Percentiles rank a stretch among this genome's conserved stretches.
phyloP scores from a whole-genome alignment of 2,113 vertebrate genomes.

The Dipodomys stephensi region DNA sequence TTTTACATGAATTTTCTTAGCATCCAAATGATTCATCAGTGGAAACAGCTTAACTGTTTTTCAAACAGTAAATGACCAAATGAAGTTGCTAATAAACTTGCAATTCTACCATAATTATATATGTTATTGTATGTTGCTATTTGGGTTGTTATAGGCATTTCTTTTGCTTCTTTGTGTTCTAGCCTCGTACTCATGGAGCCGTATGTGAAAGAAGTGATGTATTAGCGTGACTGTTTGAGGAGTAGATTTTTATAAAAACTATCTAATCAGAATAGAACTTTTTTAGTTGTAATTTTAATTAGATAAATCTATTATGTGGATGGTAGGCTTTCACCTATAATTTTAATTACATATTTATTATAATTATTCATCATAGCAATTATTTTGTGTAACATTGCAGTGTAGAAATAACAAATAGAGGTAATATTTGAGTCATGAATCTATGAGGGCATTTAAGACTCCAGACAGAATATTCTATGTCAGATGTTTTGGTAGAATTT shows the following conservation, averaged over 20 bases:
- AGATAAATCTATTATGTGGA: neutral
- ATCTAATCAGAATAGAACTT: neutral
- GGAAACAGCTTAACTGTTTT: no score
- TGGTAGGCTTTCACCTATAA: neutral
- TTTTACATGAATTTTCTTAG: no score
- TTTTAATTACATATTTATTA: slow-evolving; percentile 63
- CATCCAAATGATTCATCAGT: no score
- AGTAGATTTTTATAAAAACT: neutral
- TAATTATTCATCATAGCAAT: slow-evolving; percentile 24
- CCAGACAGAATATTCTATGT: neutral
- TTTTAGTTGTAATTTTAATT: slow-evolving; percentile 35
- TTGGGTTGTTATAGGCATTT: neutral
- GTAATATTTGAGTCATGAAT: neutral
- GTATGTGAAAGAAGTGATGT: neutral
- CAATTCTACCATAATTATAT: neutral
- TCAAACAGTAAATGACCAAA: no score
- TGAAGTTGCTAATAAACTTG: neutral
- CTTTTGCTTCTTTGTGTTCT: neutral
- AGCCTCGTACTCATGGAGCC: neutral
- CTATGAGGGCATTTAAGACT: neutral
- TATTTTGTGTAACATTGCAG: neutral
- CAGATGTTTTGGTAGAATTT: neutral
- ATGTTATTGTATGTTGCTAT: neutral
- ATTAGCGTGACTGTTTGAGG: neutral
- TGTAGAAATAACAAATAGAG: neutral